Evolutionary conservation across 2,888 invertebrate species (phyloP).

Genomic region (Dermolepida albohirtum): DNA sequence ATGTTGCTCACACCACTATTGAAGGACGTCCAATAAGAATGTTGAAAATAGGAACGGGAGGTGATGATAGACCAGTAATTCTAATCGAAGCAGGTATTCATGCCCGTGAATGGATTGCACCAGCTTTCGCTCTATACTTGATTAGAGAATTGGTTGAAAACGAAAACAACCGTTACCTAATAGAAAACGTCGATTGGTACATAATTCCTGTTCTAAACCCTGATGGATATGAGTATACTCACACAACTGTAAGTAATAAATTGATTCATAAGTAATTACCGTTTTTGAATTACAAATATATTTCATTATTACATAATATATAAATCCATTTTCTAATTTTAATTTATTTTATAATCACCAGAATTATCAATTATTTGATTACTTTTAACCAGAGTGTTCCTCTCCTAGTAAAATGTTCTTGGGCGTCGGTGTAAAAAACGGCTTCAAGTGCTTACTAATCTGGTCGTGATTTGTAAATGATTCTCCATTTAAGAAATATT

Average conservation of each 20-base stretch:
- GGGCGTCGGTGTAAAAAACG: no score
- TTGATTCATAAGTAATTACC: no score
- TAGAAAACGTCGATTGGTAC: constrained; percentile 66
- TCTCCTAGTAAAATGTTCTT: no score
- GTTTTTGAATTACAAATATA: no score
- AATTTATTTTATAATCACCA: no score
- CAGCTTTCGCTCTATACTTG: constrained; percentile 70
- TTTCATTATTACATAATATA: no score
- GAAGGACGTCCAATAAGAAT: constrained; percentile 65
- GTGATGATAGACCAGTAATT: constrained; percentile 65
- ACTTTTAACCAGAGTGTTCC: no score
- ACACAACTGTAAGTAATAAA: constrained; percentile 62
- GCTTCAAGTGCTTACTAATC: no score
- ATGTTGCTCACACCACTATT: constrained; percentile 69
- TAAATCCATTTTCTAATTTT: no score
- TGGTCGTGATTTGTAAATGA: no score
- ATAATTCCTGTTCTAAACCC: constrained; percentile 68
- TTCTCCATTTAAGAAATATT: no score
- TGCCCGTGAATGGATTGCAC: constrained; percentile 77
- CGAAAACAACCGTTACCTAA: constrained; percentile 56
- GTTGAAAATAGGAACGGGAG: constrained; percentile 66
- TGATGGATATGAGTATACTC: constrained; percentile 68
- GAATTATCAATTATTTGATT: no score
- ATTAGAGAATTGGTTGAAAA: constrained; percentile 68
- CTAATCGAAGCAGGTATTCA: constrained; percentile 72